Base-by-base conservation (phyloP, 2,888 invertebrate species). In the Invenusta paracnida region DNA sequence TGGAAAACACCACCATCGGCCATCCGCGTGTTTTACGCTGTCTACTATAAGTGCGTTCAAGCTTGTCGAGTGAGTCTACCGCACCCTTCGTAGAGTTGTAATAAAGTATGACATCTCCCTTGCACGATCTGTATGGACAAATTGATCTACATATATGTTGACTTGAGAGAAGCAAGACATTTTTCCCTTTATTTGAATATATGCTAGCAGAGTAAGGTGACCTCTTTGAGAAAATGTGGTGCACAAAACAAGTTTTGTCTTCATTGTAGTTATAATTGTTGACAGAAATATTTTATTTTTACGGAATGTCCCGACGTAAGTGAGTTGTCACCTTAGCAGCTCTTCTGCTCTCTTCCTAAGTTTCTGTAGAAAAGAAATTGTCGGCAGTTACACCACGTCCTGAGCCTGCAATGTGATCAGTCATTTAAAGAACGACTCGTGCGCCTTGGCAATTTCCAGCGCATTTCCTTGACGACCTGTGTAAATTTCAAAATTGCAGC, bases 11-110 rank as follows among this genome's bases (percentile, higher is more conserved):
- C 79, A 79, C 79, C 29, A 82, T 23, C 29, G 82, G 82, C 82
- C 82, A 82, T 29, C 82, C 2, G 30, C 29, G 82, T 29, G 31
- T 82, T 30, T 82, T 82, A 29, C 82, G 29, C 30, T 82, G 82
- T 5, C 29, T 82, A 30, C 29, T 29, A 23, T 82, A 82, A 30
- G 82, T 82, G 30, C 29, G 82, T 29, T 25, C 29, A 82, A 82
- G 82, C 82, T 82, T 82, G 82, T 82, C 29, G 82, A 82, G 82
- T 23, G n/a, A 29, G 82, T 82, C 82, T 82, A 82, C 29, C 23
- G 82, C 23, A 82, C 82, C 29, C 30, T 82, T 82, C n/a, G 29
- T 82, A 28, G 27, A 17, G 30, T 79, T 79, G 28, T 79, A 79
- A 27, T 79, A n/a, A 25, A 79, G 79, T 79, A 79, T 79, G 23